phyloP scores from a whole-genome alignment of 92 coral and sea anemone genomes.

The Umimayanthus kanabou region DNA sequence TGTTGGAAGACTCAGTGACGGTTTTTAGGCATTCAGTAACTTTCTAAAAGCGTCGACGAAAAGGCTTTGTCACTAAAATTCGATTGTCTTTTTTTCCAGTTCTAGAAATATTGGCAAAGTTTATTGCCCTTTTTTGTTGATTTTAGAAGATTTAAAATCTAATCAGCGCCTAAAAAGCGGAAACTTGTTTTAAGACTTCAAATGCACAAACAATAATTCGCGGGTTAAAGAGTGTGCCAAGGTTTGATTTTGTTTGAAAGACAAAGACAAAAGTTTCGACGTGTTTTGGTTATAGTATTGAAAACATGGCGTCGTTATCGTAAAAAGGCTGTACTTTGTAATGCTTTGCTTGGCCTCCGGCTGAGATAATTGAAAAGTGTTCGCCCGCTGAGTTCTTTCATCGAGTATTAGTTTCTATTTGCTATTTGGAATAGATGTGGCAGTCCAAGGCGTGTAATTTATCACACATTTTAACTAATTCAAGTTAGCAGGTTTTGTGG shows the following conservation, averaged over 20 bases:
- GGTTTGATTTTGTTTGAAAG: conserved; percentile 21
- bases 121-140: conserved; percentile 1
- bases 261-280: background rate
- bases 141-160: conserved; percentile 4
- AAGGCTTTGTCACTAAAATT: background rate
- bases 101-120: conserved; percentile 4
- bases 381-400: conserved; percentile 18
- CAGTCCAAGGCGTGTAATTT: conserved; percentile 23
- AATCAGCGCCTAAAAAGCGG: conserved; percentile 23
- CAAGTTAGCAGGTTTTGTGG: conserved; percentile 34
- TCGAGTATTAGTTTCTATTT: conserved; percentile 21
- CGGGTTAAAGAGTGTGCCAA: conserved; percentile 8
- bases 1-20: background rate
- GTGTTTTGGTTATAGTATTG: conserved; percentile 30
- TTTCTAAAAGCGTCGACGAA: background rate
- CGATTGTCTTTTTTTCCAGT: background rate
- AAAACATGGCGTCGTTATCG: conserved; percentile 30
- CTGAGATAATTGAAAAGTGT: background rate
- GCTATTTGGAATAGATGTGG: conserved; percentile 19
- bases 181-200: conserved; percentile 32
- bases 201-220: conserved; percentile 21
- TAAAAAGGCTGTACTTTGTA: conserved; percentile 29
- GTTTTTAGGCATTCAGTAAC: background rate
- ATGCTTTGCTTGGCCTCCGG: conserved; percentile 44
- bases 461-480: conserved; percentile 33